A percentile compares a stretch with the other conserved stretches of the same genome.
Conservation (phyloP, 2,797 vertebrate genomes). For the Dipus sagitta region DNA sequence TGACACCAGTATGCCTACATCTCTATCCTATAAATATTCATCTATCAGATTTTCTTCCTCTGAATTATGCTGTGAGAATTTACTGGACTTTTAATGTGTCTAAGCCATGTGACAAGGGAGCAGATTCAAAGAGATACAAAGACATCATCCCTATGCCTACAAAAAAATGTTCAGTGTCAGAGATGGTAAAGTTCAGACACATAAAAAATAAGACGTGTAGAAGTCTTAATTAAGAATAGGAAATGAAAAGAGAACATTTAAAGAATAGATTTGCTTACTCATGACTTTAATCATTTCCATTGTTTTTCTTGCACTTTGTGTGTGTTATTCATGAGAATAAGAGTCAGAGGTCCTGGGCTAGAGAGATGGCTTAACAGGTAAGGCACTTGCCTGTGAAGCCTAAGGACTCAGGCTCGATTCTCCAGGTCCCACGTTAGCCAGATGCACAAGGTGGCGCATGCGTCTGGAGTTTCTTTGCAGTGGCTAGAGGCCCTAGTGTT, state of each 20-base stretch:
- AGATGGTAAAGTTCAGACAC: not conserved
- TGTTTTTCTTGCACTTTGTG: constrained; percentile 14
- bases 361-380: no score
- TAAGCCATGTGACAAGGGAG: not conserved
- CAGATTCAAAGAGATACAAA: not conserved
- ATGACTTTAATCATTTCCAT: not conserved
- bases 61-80: not conserved
- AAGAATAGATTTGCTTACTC: constrained; percentile 2
- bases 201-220: not conserved
- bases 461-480: no score
- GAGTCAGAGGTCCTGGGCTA: not conserved
- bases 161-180: not conserved
- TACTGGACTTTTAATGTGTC: not conserved
- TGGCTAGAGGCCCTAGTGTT: no score
- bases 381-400: no score
- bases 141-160: not conserved
- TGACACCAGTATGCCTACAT: not conserved
- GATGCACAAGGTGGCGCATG: no score
- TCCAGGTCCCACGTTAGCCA: no score
- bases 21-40: not conserved
- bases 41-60: not conserved
- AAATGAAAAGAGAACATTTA: not conserved
- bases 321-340: constrained; percentile 15
- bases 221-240: not conserved
- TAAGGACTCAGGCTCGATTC: no score